These are phyloP conservation scores for Perognathus longimembris DNA, from an alignment of 2,113 vertebrate species.

Conservation along the genomic window DNA sequence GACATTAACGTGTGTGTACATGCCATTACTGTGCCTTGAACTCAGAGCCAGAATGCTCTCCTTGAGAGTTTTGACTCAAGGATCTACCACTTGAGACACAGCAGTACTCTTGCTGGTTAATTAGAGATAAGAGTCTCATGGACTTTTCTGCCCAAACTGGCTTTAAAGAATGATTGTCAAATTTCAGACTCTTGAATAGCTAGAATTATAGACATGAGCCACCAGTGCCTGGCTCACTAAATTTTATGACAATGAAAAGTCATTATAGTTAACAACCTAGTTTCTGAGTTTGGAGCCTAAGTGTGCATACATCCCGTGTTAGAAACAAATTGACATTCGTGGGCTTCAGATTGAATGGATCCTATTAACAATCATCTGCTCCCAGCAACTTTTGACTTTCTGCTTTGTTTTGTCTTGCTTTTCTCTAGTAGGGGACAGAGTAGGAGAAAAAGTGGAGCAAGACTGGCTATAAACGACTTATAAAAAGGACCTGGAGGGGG, in stretches of 20 bases:
- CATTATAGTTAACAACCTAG: not conserved
- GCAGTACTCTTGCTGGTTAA: too few relatives aligned
- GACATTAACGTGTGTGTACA: too few relatives aligned
- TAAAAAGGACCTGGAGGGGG: conserved; percentile 60
- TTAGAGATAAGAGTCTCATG: too few relatives aligned
- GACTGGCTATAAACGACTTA: conserved; percentile 74
- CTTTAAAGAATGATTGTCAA: too few relatives aligned
- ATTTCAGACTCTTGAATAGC: too few relatives aligned
- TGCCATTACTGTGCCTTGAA: too few relatives aligned
- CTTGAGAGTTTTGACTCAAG: too few relatives aligned
- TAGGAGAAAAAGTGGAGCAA: conserved; percentile 58
- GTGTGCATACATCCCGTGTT: not conserved
- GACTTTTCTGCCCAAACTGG: too few relatives aligned
- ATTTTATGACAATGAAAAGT: not conserved
- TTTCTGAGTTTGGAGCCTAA: not conserved
- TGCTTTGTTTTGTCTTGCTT: conserved; percentile 35
- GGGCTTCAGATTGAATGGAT: not conserved
- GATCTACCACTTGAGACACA: too few relatives aligned
- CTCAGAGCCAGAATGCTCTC: too few relatives aligned
- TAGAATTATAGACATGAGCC: too few relatives aligned
- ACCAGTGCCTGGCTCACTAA: not conserved
- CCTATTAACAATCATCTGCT: conserved; percentile 47
- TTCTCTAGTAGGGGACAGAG: conserved; percentile 14
- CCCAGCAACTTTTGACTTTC: conserved; percentile 41
- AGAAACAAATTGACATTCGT: conserved; percentile 4